Percentiles rank a stretch among this genome's conserved stretches.
Conservation (phyloP, 2,797 vertebrate genomes). For the Sebastes minor region DNA sequence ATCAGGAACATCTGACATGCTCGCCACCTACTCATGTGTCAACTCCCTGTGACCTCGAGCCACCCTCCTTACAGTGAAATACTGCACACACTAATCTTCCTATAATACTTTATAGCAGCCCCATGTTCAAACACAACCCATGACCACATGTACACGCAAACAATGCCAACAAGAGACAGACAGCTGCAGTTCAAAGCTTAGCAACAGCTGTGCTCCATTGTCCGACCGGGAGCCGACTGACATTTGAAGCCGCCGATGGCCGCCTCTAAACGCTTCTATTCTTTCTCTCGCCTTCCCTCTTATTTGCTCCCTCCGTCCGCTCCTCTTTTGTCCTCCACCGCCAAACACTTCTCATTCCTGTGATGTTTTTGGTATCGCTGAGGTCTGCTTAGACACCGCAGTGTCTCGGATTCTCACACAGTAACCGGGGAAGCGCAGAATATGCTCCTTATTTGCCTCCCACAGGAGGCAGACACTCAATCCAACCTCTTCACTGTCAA, state of each 20-base stretch:
- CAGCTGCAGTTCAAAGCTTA: slow-evolving; percentile 74
- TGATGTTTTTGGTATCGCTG: slow-evolving; percentile 66
- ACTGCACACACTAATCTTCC: slow-evolving; percentile 48
- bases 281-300: slow-evolving; percentile 60
- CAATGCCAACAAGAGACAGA: slow-evolving; percentile 41
- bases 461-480: slow-evolving; percentile 65
- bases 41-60: slow-evolving; percentile 61
- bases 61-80: slow-evolving; percentile 49
- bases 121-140: slow-evolving; percentile 47
- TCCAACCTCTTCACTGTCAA: slow-evolving; percentile 64
- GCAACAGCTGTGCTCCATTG: slow-evolving; percentile 74
- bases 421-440: slow-evolving; percentile 56
- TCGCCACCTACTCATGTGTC: slow-evolving; percentile 60
- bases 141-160: slow-evolving; percentile 47
- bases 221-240: slow-evolving; percentile 63
- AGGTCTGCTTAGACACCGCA: slow-evolving; percentile 75
- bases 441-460: slow-evolving; percentile 68
- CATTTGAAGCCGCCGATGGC: slow-evolving; percentile 60
- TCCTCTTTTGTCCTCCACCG: slow-evolving; percentile 47
- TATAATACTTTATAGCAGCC: slow-evolving; percentile 34
- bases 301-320: slow-evolving; percentile 45
- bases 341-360: slow-evolving; percentile 67
- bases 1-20: slow-evolving; percentile 67
- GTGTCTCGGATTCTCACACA: slow-evolving; percentile 61
- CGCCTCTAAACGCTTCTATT: slow-evolving; percentile 70